These are phyloP conservation scores for Epiperipatus broadwayi DNA, from an alignment of 2,888 invertebrate species.

Conservation along the genomic window DNA sequence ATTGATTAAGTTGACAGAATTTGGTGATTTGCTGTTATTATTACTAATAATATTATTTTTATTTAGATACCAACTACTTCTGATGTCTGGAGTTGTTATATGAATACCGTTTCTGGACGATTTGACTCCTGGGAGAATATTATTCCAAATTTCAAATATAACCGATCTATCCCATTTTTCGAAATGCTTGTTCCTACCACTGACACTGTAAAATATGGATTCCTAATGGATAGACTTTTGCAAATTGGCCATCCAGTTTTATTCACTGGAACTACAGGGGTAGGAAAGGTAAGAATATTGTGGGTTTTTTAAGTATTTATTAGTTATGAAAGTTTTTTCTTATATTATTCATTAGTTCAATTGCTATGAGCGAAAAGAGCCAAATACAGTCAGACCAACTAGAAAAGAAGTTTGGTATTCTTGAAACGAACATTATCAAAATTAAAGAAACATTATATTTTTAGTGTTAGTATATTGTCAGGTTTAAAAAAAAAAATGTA, in stretches of 20 bases:
- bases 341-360: too few relatives aligned
- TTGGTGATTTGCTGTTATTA: too few relatives aligned
- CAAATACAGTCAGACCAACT: too few relatives aligned
- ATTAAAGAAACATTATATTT: too few relatives aligned
- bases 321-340: constrained; percentile 7
- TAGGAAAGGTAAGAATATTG: constrained; percentile 47
- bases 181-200: constrained; percentile 74
- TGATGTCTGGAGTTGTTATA: constrained; percentile 53
- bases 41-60: constrained; percentile 15
- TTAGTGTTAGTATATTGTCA: too few relatives aligned
- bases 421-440: too few relatives aligned
- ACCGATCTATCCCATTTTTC: constrained; percentile 52
- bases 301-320: background rate
- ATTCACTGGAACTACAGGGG: constrained; percentile 75
- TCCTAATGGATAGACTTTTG: constrained; percentile 52
- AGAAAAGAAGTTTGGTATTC: too few relatives aligned
- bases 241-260: constrained; percentile 54
- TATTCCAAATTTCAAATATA: constrained; percentile 50
- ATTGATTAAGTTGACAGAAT: too few relatives aligned
- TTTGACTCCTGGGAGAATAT: constrained; percentile 61
- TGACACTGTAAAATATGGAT: constrained; percentile 73
- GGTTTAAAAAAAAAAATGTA: too few relatives aligned
- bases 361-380: too few relatives aligned
- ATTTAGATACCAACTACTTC: constrained; percentile 46
- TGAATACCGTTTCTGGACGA: constrained; percentile 46